Base-by-base conservation (phyloP, 92 coral and sea anemone genomes). In the Virgularia gustaviana region DNA sequence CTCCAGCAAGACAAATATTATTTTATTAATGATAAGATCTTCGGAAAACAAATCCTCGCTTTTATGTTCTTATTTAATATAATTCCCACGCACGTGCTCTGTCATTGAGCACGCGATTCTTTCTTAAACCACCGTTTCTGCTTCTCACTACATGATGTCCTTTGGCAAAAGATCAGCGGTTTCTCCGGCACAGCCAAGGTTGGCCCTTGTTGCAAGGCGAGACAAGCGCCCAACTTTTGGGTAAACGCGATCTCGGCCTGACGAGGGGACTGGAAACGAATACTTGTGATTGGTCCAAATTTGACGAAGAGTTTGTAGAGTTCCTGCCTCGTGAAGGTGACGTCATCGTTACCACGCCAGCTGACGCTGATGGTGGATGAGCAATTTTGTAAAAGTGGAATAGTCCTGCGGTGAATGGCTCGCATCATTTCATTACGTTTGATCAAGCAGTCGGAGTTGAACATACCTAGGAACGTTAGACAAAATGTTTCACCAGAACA, bases 241-340 rank as follows among this genome's bases (percentile, higher is more conserved):
- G 47, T 57, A 35, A 43, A 66, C 57, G 43, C 73, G 57, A 66
- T 66, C 34, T 66, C 73, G 10, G 73, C 73, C n/a, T 47, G 31
- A 43, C 73, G 51, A 8, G 61, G 75, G 31, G 60, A 68, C 4
- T 25, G 29, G 12, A 68, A 68, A 68, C 61, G 75, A 31, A 68
- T 55, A 45, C 55, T 49, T 19, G 49, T 68, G 36, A 68, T 32
- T n/a, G 75, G 75, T 49, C 75, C 75, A 51, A 68, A 68, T 6
- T 59, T 30, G 15, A 32, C 33, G 25, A 68, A 68, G 25, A 66
- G 53, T 3, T 49, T 31, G 55, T 22, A 16, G 22, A 68, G 75
- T 34, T 68, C 60, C 42, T 31, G 75, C 36, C 61, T 49, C 20
- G 39, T 68, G 44, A 49, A 68, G 18, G 56, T 23, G 23, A 20